Evolutionary conservation across 2,797 vertebrate genomes (phyloP).

Genomic region (Smutsia gigantea): DNA sequence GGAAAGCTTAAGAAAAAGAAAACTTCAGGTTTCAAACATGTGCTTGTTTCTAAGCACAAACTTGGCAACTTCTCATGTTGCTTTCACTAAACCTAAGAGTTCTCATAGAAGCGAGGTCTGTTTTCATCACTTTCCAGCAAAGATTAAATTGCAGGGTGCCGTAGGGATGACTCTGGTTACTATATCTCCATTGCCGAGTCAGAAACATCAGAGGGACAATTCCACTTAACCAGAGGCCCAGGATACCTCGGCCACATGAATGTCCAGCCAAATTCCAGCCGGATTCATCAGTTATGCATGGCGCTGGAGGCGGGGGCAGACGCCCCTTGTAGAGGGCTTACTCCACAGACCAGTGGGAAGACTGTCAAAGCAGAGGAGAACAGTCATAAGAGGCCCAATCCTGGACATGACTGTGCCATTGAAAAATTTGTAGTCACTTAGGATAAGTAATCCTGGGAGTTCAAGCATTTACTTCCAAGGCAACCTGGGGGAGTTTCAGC

Average conservation of each 20-base stretch:
- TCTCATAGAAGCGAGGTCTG: constrained; percentile 36
- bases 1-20: constrained; percentile 49
- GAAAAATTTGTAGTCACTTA: not conserved
- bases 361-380: not conserved
- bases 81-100: constrained; percentile 55
- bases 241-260: constrained; percentile 1
- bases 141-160: constrained; percentile 54
- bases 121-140: constrained; percentile 63
- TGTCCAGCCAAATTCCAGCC: not conserved
- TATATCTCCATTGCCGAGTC: constrained; percentile 17
- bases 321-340: not conserved
- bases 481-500: not conserved
- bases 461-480: not conserved
- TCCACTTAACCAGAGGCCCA: constrained; percentile 40
- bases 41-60: constrained; percentile 57
- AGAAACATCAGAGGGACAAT: constrained; percentile 58
- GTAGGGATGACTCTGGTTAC: not conserved
- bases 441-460: not conserved
- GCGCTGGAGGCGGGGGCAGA: not conserved
- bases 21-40: not conserved
- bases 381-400: not conserved
- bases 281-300: not conserved
- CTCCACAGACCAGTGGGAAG: not conserved
- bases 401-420: not conserved
- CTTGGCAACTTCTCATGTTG: not conserved